Base-by-base conservation (phyloP, 2,888 invertebrate genomes). In the Allacma fusca region DNA sequence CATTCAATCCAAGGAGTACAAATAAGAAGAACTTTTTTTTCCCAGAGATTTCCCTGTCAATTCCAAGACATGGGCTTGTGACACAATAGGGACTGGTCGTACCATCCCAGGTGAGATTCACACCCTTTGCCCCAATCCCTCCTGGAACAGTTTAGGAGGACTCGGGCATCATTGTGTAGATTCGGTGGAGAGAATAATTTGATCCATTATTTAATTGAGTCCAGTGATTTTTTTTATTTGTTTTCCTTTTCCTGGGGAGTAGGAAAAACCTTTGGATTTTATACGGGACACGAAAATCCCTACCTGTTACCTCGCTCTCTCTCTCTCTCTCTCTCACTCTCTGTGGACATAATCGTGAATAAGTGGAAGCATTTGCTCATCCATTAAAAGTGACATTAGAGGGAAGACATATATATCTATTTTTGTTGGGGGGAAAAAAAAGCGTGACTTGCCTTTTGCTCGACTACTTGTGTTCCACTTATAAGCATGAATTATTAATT, bases 401-500 rank as follows among this genome's bases (percentile, higher is more conserved):
- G 29, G n/a, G 34, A 28, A n/a, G 16, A 29, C 1, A 23, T 7
- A n/a, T 64, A 13, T 16, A 5, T 7, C 24, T 34, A 34, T 34
- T 9, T 34, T 34, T 34, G 4, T 34, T 34, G 4, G 34, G 34
- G 4, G 34, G 34, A 34, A 9, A 34, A 67, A 7, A 26, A 26
- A 67, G 26, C 50, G 50, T 50, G 50, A 50, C 67, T 26, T 67
- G n/a, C 67, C 26, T 67, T 16, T 67, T n/a, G 24, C 9, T 29
- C 23, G 50, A 26, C 50, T 70, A 2, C 50, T 62, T 29, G 59
- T 24, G 59, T 34, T 59, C 50, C 34, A 72, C 59, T 59, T 62
- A 59, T 72, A 72, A 59, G 26, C 34, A 34, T 72, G 72, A 72
- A 72, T 72, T 72, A 72, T 72, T 72, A 72, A 59, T 72, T 72